A percentile compares a stretch with the other conserved stretches of the same genome.
These are phyloP conservation scores for Lipotes vexillifer DNA, from an alignment of 2,113 vertebrate species.

Conservation along the genomic window DNA sequence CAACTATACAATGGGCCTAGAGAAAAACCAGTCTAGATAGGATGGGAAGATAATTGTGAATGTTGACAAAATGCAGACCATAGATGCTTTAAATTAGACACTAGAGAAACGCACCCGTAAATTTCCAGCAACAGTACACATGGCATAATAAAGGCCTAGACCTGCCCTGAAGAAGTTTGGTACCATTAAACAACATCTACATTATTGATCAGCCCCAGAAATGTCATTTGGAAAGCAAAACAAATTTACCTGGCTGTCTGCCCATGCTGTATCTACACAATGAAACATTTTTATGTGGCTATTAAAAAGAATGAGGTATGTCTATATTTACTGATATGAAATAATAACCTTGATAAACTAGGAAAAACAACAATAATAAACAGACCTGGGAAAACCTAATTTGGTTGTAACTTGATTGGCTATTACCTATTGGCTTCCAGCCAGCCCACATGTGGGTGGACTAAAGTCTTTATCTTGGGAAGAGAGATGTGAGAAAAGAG, in stretches of 20 bases:
- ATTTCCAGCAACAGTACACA: not conserved
- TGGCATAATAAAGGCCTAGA: slow-evolving; percentile 30
- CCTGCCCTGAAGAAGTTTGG: slow-evolving; percentile 15
- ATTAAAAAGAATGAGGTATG: not conserved
- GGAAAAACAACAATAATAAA: not conserved
- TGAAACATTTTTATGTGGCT: not conserved
- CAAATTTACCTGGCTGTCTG: not conserved
- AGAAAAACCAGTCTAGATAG: not conserved
- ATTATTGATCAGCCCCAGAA: slow-evolving; percentile 49
- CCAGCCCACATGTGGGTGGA: not conserved
- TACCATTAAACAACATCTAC: not conserved
- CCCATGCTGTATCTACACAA: not conserved
- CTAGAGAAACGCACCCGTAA: not conserved
- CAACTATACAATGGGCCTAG: not conserved
- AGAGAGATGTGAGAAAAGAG: not conserved
- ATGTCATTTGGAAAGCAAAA: slow-evolving; percentile 13
- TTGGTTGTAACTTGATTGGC: not conserved
- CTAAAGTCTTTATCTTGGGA: not conserved
- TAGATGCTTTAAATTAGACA: slow-evolving; percentile 15
- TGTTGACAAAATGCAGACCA: not conserved
- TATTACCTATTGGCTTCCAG: not conserved
- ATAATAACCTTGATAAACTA: not conserved
- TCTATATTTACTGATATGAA: not conserved
- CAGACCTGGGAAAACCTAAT: not conserved
- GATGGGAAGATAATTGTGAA: not conserved